Base-by-base conservation (phyloP, 2,113 vertebrate genomes). In the Odontesthes bonariensis region DNA sequence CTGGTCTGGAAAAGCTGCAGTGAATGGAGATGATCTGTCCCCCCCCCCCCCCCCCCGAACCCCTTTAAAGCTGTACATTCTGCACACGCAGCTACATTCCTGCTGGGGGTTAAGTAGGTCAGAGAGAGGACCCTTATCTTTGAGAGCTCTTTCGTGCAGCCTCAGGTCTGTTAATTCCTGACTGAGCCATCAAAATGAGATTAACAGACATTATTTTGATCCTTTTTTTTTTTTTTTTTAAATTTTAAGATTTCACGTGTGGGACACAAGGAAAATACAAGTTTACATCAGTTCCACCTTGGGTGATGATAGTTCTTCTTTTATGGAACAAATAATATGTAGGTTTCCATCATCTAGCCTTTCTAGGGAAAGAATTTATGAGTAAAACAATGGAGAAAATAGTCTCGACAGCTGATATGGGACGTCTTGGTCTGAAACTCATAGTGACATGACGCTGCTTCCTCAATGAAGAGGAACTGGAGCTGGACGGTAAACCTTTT, bases 81-180 rank as follows among this genome's bases (percentile, higher is more conserved):
- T 88, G 88, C 91, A 88, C 76, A 88, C 83, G 64, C 87, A 90
- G 87, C 88, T 75, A 88, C 84, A 92, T 93, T 93, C 90, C 87
- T 83, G 75, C 54, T 53, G 19, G 65, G 70, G 85, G 82, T 82
- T 81, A 92, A 89, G 87, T 77, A 81, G 86, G 87, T 91, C 90
- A 90, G 58, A 56, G 79, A 62, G 60, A 62, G 60, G 88, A 62
- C 69, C 52, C 78, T 83, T 88, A 86, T 89, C 89, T 90, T 85
- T 83, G 65, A 82, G 68, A 87, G 61, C 22, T 60, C 73, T 74
- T 81, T 72, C 70, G 53, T 70, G 52, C 44, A 67, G 75, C 73
- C 63, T 77, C 52, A 77, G 81, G 75, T 82, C 76, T 19, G 35
- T 20, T 75, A 76, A 68, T 64, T 79, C 22, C 55, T 76, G 53